Evolutionary conservation across 2,888 invertebrate species (phyloP).

Genomic region (Plusia festucae): DNA sequence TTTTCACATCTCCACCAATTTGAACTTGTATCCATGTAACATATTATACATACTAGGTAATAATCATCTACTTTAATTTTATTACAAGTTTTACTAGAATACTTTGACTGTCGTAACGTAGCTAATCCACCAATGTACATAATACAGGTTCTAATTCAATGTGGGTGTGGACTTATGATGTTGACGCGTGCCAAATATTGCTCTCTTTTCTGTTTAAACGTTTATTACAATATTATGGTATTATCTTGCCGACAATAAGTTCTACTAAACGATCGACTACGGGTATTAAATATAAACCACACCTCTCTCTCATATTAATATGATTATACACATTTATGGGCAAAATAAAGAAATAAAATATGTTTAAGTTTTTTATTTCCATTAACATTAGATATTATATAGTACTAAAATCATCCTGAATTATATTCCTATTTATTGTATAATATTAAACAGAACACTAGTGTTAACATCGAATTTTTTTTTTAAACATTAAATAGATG

Average conservation of each 20-base stretch:
- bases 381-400: not conserved
- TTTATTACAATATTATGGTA: not conserved
- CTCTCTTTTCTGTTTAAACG: not conserved
- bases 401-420: slow-evolving; percentile 35
- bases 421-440: slow-evolving; percentile 25
- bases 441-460: no score
- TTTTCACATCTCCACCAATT: no score
- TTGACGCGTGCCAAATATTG: not conserved
- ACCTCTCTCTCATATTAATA: slow-evolving; percentile 26
- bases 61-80: no score
- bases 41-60: no score
- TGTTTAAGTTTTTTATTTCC: not conserved
- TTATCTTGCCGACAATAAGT: not conserved
- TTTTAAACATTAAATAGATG: no score
- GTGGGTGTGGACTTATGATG: not conserved
- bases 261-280: slow-evolving; percentile 8
- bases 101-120: no score
- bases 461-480: no score
- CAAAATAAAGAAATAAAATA: not conserved
- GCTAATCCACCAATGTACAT: no score
- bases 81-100: no score
- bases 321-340: not conserved
- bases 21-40: no score
- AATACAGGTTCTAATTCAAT: not conserved
- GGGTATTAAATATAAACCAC: slow-evolving; percentile 7